A percentile compares a stretch with the other conserved stretches of the same genome.
These are phyloP conservation scores for Hemaris fuciformis DNA, from an alignment of 2,888 invertebrate genomes.

Conservation along the genomic window DNA sequence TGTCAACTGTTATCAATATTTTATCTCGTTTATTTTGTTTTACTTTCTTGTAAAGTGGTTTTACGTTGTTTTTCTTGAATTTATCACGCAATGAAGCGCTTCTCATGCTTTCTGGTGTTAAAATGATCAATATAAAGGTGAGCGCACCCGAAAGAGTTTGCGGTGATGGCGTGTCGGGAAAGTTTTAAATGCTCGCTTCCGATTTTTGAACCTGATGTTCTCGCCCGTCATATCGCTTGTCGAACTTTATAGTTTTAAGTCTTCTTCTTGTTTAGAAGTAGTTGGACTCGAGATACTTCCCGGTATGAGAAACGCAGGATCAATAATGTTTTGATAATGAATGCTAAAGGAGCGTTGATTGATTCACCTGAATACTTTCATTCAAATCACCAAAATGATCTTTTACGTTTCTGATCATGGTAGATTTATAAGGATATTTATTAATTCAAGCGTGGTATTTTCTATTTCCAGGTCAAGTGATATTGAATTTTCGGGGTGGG, in stretches of 20 bases:
- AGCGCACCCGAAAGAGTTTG: slow-evolving; percentile 25
- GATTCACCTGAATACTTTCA: no score
- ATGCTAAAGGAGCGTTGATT: no score
- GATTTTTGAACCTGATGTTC: background rate
- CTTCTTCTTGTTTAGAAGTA: background rate
- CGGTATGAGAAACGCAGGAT: no score
- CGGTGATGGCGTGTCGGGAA: slow-evolving; percentile 32
- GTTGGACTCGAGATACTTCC: no score
- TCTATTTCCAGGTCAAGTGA: no score
- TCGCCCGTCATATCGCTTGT: background rate
- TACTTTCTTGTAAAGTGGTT: slow-evolving; percentile 63
- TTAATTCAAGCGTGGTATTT: no score
- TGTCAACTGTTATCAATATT: slow-evolving; percentile 35
- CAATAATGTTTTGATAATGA: no score
- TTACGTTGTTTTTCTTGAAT: slow-evolving; percentile 61
- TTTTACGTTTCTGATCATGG: no score
- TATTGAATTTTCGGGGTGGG: no score
- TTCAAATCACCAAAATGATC: no score
- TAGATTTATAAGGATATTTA: no score
- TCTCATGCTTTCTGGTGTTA: slow-evolving; percentile 26
- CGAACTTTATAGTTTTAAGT: background rate
- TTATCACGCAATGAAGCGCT: slow-evolving; percentile 32
- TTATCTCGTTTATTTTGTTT: slow-evolving; percentile 40
- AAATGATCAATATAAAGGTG: background rate
- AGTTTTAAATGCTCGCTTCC: slow-evolving; percentile 24